These are phyloP conservation scores for Pseudorhombus dupliciocellatus DNA, from an alignment of 2,113 vertebrate species.

Conservation along the genomic window DNA sequence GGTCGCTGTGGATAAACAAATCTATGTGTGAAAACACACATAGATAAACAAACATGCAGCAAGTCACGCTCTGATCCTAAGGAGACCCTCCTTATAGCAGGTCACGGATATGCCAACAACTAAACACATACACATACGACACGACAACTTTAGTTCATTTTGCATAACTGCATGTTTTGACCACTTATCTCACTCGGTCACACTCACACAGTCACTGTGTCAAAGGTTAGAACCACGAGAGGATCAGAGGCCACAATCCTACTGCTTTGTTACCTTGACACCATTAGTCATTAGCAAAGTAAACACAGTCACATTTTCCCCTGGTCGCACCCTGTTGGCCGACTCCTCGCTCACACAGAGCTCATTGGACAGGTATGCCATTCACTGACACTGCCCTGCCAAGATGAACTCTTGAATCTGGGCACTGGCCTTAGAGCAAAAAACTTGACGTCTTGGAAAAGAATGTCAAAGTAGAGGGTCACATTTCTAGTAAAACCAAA, in stretches of 20 bases:
- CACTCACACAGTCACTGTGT: conserved; percentile 15
- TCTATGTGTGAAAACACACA: conserved; percentile 33
- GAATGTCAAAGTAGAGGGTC: background rate
- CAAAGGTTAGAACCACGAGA: conserved; percentile 53
- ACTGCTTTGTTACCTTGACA: conserved; percentile 66
- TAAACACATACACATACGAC: conserved; percentile 13
- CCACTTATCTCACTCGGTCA: conserved; percentile 1
- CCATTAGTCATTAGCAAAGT: conserved; percentile 68
- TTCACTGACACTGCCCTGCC: conserved; percentile 16
- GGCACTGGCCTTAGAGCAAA: background rate
- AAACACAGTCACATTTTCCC: conserved; percentile 61
- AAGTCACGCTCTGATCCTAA: conserved; percentile 1
- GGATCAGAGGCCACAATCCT: conserved; percentile 57
- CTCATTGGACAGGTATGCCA: conserved; percentile 56
- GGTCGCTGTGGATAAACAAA: conserved; percentile 56
- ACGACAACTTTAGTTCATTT: background rate
- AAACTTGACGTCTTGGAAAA: background rate
- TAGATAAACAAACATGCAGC: conserved; percentile 16
- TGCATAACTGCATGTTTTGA: conserved; percentile 2
- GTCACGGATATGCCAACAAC: conserved; percentile 12
- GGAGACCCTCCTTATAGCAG: conserved; percentile 8
- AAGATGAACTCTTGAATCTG: background rate
- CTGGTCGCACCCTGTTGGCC: conserved; percentile 60
- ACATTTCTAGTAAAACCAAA: background rate
- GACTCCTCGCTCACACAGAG: conserved; percentile 33